phyloP scores from a whole-genome alignment of 92 coral and sea anemone genomes.

The Palythoa grandiflora region DNA sequence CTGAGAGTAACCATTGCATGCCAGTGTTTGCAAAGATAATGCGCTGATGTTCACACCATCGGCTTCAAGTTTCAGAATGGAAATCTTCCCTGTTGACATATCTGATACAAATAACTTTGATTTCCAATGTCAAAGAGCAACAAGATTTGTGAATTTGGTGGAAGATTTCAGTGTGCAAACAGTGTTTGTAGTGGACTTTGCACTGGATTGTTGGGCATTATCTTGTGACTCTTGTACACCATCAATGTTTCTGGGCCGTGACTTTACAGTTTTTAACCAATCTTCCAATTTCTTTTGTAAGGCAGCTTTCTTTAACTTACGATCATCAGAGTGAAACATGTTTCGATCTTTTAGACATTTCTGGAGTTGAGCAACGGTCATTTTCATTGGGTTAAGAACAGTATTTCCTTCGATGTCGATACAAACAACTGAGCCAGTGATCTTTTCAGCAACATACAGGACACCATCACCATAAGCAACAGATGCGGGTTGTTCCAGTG shows the following conservation, averaged over 20 bases:
- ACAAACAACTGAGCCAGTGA: conserved; percentile 36
- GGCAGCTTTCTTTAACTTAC: conserved; percentile 51
- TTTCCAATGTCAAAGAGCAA: conserved; percentile 50
- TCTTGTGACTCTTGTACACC: conserved; percentile 41
- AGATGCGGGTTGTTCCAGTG: conserved; percentile 37
- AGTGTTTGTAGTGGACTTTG: conserved; percentile 50
- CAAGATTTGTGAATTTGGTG: conserved; percentile 46
- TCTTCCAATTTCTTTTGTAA: conserved; percentile 50
- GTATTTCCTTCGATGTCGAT: conserved; percentile 41
- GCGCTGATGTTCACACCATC: conserved; percentile 54
- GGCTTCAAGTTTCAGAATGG: conserved; percentile 48
- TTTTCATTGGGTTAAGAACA: conserved; percentile 50
- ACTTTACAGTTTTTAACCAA: conserved; percentile 47
- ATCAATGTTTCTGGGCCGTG: conserved; percentile 38
- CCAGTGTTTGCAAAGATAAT: conserved; percentile 49
- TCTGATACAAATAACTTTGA: conserved; percentile 51
- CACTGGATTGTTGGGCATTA: conserved; percentile 45
- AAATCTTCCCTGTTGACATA: conserved; percentile 50
- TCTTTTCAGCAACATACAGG: conserved; percentile 47
- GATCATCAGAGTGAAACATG: conserved; percentile 47
- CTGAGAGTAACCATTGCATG: conserved; percentile 51
- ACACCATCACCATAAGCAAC: conserved; percentile 42
- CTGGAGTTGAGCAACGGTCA: conserved; percentile 46
- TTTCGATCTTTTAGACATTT: conserved; percentile 47
- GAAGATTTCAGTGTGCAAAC: conserved; percentile 51